Base-by-base conservation (phyloP, 2,113 vertebrate genomes). In the Pachyramphus minor region DNA sequence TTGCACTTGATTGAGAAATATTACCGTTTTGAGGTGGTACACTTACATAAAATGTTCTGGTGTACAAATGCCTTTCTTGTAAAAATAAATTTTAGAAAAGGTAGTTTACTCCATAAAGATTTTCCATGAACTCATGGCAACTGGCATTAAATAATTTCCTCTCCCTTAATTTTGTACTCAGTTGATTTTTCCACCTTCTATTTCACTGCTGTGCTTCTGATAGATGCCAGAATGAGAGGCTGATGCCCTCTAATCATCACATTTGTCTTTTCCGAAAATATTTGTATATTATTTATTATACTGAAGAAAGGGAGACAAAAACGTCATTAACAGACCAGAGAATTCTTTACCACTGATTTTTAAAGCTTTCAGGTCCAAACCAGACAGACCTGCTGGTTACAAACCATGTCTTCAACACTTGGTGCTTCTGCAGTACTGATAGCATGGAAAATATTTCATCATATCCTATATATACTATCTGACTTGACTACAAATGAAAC, bases 241-340 rank as follows among this genome's bases (percentile, higher is more conserved):
- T 50, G 12, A 33, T 83, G 53, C 12, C 8, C 2, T 9, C 8
- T 0, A 0, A 15, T 23, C 41, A 76, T n/a, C 24, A 31, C 3
- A 69, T 49, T 58, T 80, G 58, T 58, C 31, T 80, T 53, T 89
- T 33, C 68, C 86, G n/a, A 92, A 71, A 89, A 67, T 39, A 63
- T 52, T 22, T 84, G 21, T 28, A 24, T 25, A 20, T 53, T 84
- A 41, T 33, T 87, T 91, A 49, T 89, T 74, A 52, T 68, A 27
- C 14, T 47, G 27, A 89, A 80, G 50, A 67, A 69, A 79, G 71
- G 55, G 53, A 90, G 20, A 53, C 16, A 39, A 75, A 91, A 58
- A 60, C 77, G 7, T 28, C 31, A 60, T 37, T 1, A 8, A 33
- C 31, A 47, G 28, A 20, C 14, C n/a, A 76, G 12, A 87, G 6